Evolutionary conservation across 2,113 vertebrate species (phyloP), one percentile per base, ranked within the genome.

Genomic region (Perognathus longimembris): DNA sequence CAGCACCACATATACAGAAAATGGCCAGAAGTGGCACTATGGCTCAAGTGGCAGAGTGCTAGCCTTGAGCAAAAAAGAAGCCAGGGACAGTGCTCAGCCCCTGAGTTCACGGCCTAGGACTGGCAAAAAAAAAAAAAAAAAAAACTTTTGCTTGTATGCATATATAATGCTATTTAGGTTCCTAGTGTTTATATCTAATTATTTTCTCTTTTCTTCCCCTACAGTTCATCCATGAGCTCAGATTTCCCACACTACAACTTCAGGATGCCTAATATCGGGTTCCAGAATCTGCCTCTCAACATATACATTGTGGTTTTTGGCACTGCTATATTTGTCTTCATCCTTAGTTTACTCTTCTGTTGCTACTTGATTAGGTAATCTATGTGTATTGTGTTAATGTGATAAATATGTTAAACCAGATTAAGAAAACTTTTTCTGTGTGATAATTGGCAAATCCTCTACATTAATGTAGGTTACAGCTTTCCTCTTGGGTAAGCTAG

Each of bases 301-400:
- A 99, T 99, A 98, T 99, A 99, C 98, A 99, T 99, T 69, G 99
- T 99, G 97, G 99, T 99, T 95, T 99, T 99, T 4, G 99, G 99
- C 96, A 99, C 99, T 0, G 99, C 99, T 92, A 99, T 99, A 97
- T 99, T 99, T 77, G 99, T 99, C 98, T 99, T 99, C 98, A 99
- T 99, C 97, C 99, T 99, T 96, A 99, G 99, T 96, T 98, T 99
- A 94, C 99, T 99, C 97, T 99, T 99, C 98, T 99, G 99, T 97
- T 99, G 99, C 98, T 99, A 99, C 97, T 97, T 99, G 96, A 99
- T 99, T 97, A 99, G 99, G 99, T 99, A 99, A 98, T 96, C 92
- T 67, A 15, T 95, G 93, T 94, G 88, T 70, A 77, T 95, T 92
- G 0, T 86, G 22, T 82, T 92, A 94, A 63, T 96, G 50, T 54